These are phyloP conservation scores for Gryllus longicercus DNA, from an alignment of 2,888 invertebrate genomes.

Conservation along the genomic window DNA sequence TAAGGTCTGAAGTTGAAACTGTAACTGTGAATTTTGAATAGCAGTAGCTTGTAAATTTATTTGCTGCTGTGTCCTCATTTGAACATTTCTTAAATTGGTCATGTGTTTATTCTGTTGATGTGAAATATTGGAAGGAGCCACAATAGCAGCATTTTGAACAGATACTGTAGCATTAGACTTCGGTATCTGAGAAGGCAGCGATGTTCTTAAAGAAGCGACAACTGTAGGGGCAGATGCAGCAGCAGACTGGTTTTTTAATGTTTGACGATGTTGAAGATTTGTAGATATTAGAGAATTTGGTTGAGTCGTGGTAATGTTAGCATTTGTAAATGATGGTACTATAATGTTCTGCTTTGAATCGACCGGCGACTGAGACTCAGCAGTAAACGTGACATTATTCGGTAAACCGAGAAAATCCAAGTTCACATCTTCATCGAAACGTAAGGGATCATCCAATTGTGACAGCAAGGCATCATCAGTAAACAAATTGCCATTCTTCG, in stretches of 20 bases:
- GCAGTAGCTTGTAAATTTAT: constrained; percentile 29
- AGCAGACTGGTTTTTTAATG: background rate
- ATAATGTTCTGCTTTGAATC: constrained; percentile 23
- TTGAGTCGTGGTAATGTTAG: background rate
- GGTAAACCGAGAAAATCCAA: constrained; percentile 50
- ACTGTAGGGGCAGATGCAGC: background rate
- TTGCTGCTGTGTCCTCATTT: constrained; percentile 22
- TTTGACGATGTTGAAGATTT: background rate
- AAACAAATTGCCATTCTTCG: constrained; percentile 53
- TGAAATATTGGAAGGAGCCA: background rate
- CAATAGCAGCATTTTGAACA: background rate
- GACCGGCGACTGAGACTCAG: constrained; percentile 38
- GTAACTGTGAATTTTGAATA: constrained; percentile 36
- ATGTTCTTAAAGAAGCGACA: background rate
- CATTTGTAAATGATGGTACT: background rate
- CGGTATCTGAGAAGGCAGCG: background rate
- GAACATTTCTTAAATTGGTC: background rate
- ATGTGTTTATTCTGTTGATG: background rate
- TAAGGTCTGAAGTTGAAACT: constrained; percentile 38
- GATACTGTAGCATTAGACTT: background rate
- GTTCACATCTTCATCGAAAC: constrained; percentile 49
- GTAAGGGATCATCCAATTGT: constrained; percentile 48
- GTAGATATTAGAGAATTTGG: background rate
- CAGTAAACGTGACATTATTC: constrained; percentile 40
- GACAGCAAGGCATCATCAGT: constrained; percentile 52